Evolutionary conservation across 2,888 invertebrate genomes (phyloP).

Genomic region (Punctoribates punctum): DNA sequence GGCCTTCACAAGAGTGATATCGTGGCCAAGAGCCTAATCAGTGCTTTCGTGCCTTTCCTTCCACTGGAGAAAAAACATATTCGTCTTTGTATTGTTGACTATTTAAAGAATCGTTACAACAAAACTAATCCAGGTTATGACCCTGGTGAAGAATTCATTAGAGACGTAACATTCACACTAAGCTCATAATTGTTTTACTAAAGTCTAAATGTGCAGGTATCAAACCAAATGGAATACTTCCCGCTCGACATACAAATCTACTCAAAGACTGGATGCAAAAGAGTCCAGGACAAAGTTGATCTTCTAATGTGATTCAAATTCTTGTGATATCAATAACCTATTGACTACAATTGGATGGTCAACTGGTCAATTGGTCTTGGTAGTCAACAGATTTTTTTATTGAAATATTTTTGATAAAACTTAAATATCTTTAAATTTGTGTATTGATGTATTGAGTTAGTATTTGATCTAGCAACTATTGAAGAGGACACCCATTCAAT

Average conservation of each 20-base stretch:
- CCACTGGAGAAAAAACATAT: constrained; percentile 84
- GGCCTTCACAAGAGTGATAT: constrained; percentile 77
- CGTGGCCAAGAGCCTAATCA: constrained; percentile 79
- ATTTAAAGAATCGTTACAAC: constrained; percentile 51
- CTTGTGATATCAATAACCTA: too few relatives aligned
- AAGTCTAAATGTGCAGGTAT: constrained; percentile 56
- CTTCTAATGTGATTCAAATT: constrained; percentile 42
- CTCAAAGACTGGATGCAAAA: constrained; percentile 84
- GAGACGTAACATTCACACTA: not conserved
- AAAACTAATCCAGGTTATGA: constrained; percentile 24
- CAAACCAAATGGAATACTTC: constrained; percentile 67
- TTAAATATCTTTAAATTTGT: too few relatives aligned
- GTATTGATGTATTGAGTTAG: too few relatives aligned
- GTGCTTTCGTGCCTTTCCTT: constrained; percentile 85
- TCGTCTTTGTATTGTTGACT: constrained; percentile 67
- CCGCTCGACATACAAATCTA: constrained; percentile 70
- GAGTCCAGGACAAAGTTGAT: constrained; percentile 68
- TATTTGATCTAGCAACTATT: too few relatives aligned
- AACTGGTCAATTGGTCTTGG: too few relatives aligned
- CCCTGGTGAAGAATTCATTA: constrained; percentile 39
- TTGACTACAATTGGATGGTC: too few relatives aligned
- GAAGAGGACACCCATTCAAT: too few relatives aligned
- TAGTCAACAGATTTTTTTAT: too few relatives aligned
- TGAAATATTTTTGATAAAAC: too few relatives aligned
- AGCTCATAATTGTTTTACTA: not conserved